Evolutionary conservation across 1,140 invertebrate species (phyloP), one percentile per base, ranked within the genome.

Genomic region (Cydia strobilella): DNA sequence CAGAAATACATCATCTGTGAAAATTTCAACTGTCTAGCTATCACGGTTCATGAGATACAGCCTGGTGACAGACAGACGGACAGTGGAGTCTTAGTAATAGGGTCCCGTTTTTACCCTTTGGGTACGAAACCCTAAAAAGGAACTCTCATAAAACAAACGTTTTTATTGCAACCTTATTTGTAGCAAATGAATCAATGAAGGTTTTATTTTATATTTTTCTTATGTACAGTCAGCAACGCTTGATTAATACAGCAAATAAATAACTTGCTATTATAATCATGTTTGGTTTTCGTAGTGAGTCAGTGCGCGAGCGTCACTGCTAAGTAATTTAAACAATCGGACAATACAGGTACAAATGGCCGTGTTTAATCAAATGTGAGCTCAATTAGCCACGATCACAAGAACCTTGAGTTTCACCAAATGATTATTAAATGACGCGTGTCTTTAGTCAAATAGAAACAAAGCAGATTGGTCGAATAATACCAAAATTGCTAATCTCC

Each of bases 301-400:
- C 54, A 59, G 54, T 59, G 54, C 54, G 7, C 20, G n/a, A 15
- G 27, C 63, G 65, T 69, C 65, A 69, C 65, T 23, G 54, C 7
- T n/a, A 39, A 69, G 65, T 69, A 35, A 69, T 35, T 31, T 12
- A 4, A 69, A n/a, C 65, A 69, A 69, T 69, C 18, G 31, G 31
- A 69, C 65, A 69, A 39, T 39, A 13, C 27, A 69, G 27, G 18
- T 35, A 69, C 65, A 69, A 35, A 69, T 18, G 27, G 3, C 13
- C 9, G 65, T 69, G 65, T 69, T 69, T 69, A 69, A 69, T 69
- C 65, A 69, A 35, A 69, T 69, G 65, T 69, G 27, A 20, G 31
- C 65, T 9, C 18, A 69, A 69, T 69, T 69, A 35, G 65, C 31
- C 27, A 69, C 65, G 65, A 69, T 69, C 18, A 65, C 27, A 5